Evolutionary conservation across 2,888 invertebrate species (phyloP).

Genomic region (Phlogophora meticulosa): DNA sequence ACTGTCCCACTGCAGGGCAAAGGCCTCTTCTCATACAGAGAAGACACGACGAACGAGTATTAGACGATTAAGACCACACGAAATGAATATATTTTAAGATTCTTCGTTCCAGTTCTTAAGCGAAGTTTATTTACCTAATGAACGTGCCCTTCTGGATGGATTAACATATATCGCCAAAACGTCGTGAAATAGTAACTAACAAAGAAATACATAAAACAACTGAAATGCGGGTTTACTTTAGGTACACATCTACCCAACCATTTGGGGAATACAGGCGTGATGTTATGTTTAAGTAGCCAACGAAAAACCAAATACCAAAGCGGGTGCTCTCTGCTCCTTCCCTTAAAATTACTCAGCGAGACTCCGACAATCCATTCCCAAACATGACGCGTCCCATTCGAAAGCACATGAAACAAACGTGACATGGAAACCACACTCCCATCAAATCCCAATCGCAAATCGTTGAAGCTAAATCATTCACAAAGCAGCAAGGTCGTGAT

Average conservation of each 20-base stretch:
- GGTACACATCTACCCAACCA: too few species aligned
- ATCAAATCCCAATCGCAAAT: slow-evolving; percentile 21
- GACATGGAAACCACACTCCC: slow-evolving; percentile 15
- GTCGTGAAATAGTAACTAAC: too few species aligned
- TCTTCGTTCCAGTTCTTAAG: neutral
- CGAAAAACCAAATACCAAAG: neutral
- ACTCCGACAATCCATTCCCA: slow-evolving; percentile 62
- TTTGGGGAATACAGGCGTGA: too few species aligned
- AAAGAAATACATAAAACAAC: too few species aligned
- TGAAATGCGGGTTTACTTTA: too few species aligned
- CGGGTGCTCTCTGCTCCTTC: slow-evolving; percentile 1
- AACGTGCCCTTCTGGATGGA: neutral
- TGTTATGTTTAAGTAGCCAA: neutral
- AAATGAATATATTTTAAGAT: slow-evolving; percentile 12
- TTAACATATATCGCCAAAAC: neutral
- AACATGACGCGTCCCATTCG: slow-evolving; percentile 54
- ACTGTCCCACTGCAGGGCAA: too few species aligned
- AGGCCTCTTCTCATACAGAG: too few species aligned
- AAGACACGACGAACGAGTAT: slow-evolving; percentile 28
- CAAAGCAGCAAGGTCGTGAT: slow-evolving; percentile 58
- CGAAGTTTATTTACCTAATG: neutral
- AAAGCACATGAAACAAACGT: slow-evolving; percentile 2
- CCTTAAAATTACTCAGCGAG: slow-evolving; percentile 20
- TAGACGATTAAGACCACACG: slow-evolving; percentile 2
- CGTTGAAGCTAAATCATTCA: slow-evolving; percentile 38